Conservation (phyloP, 92 coral and sea anemone genomes). For the Meandrina meandrites region DNA sequence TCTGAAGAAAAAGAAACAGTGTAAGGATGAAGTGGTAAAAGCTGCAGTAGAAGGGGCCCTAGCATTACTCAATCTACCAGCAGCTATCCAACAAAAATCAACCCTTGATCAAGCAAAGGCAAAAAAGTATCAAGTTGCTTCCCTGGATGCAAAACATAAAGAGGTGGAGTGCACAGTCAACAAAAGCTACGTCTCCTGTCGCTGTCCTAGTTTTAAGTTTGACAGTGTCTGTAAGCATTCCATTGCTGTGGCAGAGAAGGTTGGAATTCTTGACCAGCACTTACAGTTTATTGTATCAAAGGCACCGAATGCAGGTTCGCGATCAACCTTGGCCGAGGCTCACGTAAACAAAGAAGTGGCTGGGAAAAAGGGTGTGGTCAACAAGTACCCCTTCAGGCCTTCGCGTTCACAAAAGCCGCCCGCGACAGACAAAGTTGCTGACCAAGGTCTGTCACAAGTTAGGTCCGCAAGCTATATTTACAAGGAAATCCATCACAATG, state of each 20-base stretch:
- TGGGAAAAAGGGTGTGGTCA: conserved; percentile 48
- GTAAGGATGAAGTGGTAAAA: conserved; percentile 15
- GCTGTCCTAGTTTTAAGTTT: conserved; percentile 53
- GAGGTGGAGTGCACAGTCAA: conserved; percentile 49
- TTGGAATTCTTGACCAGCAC: conserved; percentile 62
- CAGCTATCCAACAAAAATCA: conserved; percentile 62
- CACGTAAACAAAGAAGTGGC: conserved; percentile 53
- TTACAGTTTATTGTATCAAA: conserved; percentile 38
- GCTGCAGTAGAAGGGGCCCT: conserved; percentile 50
- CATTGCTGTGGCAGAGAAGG: conserved; percentile 60
- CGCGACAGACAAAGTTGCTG: background rate
- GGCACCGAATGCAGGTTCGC: background rate
- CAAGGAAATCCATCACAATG: conserved; percentile 36
- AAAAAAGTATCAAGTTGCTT: conserved; percentile 64
- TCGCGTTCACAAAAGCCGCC: conserved; percentile 30
- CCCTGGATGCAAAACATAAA: conserved; percentile 50
- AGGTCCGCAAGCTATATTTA: conserved; percentile 11
- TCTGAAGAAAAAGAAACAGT: conserved; percentile 7
- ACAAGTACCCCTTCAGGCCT: conserved; percentile 36
- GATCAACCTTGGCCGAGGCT: conserved; percentile 54
- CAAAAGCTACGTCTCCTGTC: conserved; percentile 28
- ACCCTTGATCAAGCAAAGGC: conserved; percentile 43
- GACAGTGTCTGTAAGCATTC: conserved; percentile 59
- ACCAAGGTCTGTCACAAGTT: conserved; percentile 7
- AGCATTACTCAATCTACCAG: conserved; percentile 48